phyloP scores from a whole-genome alignment of 2,797 vertebrate genomes.

The Salarias fasciatus region DNA sequence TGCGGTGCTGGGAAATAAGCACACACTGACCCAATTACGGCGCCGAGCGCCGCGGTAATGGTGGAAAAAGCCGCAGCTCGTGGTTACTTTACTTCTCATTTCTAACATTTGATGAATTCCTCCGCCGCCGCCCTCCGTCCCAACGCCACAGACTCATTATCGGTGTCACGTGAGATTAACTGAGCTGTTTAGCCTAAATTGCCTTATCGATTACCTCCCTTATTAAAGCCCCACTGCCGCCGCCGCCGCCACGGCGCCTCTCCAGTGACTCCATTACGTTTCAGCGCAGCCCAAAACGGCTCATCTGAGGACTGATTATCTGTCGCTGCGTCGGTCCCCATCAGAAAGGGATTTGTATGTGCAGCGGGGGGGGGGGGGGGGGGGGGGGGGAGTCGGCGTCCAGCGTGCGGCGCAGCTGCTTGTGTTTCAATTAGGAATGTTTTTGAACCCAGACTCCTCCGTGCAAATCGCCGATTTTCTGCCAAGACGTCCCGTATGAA shows the following conservation, averaged over 20 bases:
- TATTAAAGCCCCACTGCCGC: slow-evolving; percentile 44
- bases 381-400: slow-evolving; percentile 26
- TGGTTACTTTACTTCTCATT: slow-evolving; percentile 43
- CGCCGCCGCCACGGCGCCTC: slow-evolving; percentile 5
- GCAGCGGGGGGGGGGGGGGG: slow-evolving; percentile 36
- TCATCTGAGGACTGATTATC: slow-evolving; percentile 64
- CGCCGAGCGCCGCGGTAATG: slow-evolving; percentile 26
- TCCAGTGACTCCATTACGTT: slow-evolving; percentile 48
- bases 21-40: slow-evolving; percentile 28
- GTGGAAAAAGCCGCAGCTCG: slow-evolving; percentile 22
- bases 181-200: slow-evolving; percentile 60
- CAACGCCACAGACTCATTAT: slow-evolving; percentile 38
- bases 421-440: slow-evolving; percentile 64
- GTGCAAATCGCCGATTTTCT: slow-evolving; percentile 30
- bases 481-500: slow-evolving; percentile 13
- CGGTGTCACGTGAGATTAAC: slow-evolving; percentile 57
- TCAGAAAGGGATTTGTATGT: slow-evolving; percentile 61
- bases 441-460: slow-evolving; percentile 25
- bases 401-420: slow-evolving; percentile 44
- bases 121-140: slow-evolving; percentile 26
- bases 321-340: slow-evolving; percentile 44
- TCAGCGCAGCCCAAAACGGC: slow-evolving; percentile 41
- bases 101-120: slow-evolving; percentile 43
- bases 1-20: slow-evolving; percentile 14
- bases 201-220: slow-evolving; percentile 65